phyloP scores from a whole-genome alignment of 2,797 vertebrate species.

The Halcyon leucocephala region DNA sequence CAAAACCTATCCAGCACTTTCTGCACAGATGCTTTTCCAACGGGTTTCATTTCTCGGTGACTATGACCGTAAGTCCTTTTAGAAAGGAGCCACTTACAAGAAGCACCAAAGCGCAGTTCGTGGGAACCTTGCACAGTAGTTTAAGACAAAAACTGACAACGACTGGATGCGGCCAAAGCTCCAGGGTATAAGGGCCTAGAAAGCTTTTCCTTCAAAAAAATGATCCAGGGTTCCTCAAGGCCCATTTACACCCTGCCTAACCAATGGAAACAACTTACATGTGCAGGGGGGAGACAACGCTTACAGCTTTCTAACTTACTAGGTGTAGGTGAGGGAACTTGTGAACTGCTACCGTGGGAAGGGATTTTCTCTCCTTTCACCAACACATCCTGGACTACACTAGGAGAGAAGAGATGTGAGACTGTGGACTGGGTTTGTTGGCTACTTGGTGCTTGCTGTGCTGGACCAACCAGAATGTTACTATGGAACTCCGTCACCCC shows the following conservation, averaged over 20 bases:
- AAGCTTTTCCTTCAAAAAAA: neutral
- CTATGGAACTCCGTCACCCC: slow-evolving; percentile 85
- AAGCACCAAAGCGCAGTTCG: neutral
- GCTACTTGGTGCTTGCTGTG: slow-evolving; percentile 77
- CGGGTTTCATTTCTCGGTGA: neutral
- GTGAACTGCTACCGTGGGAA: slow-evolving; percentile 78
- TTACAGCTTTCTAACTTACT: slow-evolving; percentile 80
- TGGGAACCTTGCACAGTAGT: neutral
- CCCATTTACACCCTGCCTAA: neutral
- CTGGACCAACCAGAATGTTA: slow-evolving; percentile 80
- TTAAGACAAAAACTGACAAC: neutral
- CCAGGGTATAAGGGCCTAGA: neutral
- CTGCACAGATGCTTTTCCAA: neutral
- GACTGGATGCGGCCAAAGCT: neutral
- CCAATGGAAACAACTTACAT: neutral
- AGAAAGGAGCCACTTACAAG: neutral
- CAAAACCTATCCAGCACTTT: neutral
- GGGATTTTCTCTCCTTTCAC: slow-evolving; percentile 87
- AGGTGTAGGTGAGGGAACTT: slow-evolving; percentile 77
- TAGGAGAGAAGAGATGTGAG: slow-evolving; percentile 77
- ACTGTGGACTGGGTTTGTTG: slow-evolving; percentile 70
- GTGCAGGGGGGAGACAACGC: neutral
- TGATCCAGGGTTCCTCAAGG: neutral
- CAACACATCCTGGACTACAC: slow-evolving; percentile 74
- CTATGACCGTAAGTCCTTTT: neutral